A percentile compares a stretch with the other conserved stretches of the same genome.
These are phyloP conservation scores for Tetragonisca angustula DNA, from an alignment of 2,888 invertebrate genomes.

Conservation along the genomic window DNA sequence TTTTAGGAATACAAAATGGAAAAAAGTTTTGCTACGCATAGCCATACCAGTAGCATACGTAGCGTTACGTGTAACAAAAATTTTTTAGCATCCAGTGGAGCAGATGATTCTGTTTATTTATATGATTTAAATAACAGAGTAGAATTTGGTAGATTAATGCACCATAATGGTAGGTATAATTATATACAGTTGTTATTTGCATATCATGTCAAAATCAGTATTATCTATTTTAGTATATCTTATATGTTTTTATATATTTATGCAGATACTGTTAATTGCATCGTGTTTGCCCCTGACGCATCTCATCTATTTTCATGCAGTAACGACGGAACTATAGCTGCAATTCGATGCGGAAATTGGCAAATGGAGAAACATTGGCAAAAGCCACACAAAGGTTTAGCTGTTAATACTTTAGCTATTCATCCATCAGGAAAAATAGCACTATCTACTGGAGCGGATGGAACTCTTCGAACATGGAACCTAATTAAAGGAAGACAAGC, in stretches of 20 bases:
- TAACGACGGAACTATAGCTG: slow-evolving; percentile 93
- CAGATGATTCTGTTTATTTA: slow-evolving; percentile 94
- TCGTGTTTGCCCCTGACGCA: slow-evolving; percentile 91
- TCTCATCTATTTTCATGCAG: slow-evolving; percentile 93
- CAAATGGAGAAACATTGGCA: slow-evolving; percentile 92
- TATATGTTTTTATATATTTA: background rate
- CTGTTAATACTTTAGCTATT: slow-evolving; percentile 90
- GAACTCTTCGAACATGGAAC: slow-evolving; percentile 96
- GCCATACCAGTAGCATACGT: slow-evolving; percentile 92
- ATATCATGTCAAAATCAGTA: background rate
- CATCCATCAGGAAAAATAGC: slow-evolving; percentile 96
- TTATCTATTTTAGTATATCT: background rate
- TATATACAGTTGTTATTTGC: background rate
- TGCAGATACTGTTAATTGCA: slow-evolving; percentile 89
- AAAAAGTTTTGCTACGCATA: slow-evolving; percentile 94
- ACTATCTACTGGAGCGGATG: slow-evolving; percentile 93
- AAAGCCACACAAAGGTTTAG: slow-evolving; percentile 92
- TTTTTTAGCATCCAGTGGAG: slow-evolving; percentile 93
- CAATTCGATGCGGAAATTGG: slow-evolving; percentile 94
- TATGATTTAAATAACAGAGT: slow-evolving; percentile 92
- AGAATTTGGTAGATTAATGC: slow-evolving; percentile 92
- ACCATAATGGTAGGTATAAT: slow-evolving; percentile 88
- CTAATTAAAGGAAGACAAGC: slow-evolving; percentile 95
- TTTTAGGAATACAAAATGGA: slow-evolving; percentile 86
- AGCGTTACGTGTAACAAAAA: slow-evolving; percentile 89